Evolutionary conservation across 1,140 invertebrate species (phyloP), one percentile per base, ranked within the genome.

Genomic region (Ceratoteleas bidentatus): DNA sequence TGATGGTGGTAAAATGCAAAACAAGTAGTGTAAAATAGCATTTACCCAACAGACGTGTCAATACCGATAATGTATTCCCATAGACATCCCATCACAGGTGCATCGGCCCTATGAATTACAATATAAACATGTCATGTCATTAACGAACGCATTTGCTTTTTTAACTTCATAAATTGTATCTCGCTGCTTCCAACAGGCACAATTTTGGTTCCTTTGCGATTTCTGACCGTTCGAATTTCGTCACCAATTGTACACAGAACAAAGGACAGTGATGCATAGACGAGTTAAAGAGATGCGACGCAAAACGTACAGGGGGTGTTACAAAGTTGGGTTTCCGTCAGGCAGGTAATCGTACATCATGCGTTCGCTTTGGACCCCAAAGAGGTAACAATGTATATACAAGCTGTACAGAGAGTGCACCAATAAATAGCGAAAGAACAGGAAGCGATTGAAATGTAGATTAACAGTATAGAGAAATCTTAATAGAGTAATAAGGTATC

Each of bases 31-130:
- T 57, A 58, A 75, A 81, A 83, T 14, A 80, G 61, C 81, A 91
- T 92, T 95, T 95, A 97, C 96, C 96, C 96, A 87, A 94, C 89
- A 76, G 93, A 92, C 84, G 94, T 88, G 90, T 98, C 97, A 86
- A 94, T 94, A 91, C 94, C 94, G 87, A 98, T 93, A 88, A 95
- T 93, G 92, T 94, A 95, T 93, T 99, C 98, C 97, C 97, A 98
- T 81, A 97, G 91, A 93, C 98, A 96, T 85, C 95, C 97, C 95
- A 98, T 95, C 85, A 99, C 95, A 83, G 98, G 97, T 87, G 98
- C 98, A 94, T 99, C 98, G 85, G 97, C 97, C 98, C 97, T 98
- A 90, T 91, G 76, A 93, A 93, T 83, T 86, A 90, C 64, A 86
- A 89, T 75, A 86, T 75, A 74, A 77, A 70, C 73, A 72, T 16